Conservation (phyloP, 1,140 invertebrate species). For the Conus betulinus region DNA sequence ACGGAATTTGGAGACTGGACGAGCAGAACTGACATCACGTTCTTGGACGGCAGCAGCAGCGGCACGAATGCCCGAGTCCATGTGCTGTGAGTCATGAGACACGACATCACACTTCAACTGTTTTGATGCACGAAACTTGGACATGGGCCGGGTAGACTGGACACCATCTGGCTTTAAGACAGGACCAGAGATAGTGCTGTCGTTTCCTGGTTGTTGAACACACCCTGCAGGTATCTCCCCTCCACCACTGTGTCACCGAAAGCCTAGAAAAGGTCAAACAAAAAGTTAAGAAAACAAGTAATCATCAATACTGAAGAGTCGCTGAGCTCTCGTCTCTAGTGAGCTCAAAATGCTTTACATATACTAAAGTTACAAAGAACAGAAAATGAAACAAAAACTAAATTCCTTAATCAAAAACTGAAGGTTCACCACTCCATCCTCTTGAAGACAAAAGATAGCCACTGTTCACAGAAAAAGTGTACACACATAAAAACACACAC, state of each 20-base stretch:
- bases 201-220: background rate
- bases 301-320: background rate
- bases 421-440: no score
- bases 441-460: no score
- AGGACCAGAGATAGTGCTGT: background rate
- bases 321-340: no score
- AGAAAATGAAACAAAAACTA: no score
- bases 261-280: background rate
- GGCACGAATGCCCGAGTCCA: background rate
- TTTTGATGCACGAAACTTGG: background rate
- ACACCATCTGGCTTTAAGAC: background rate
- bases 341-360: no score
- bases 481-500: no score
- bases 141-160: background rate
- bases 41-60: background rate
- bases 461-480: no score
- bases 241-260: background rate
- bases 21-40: background rate
- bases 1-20: slow-evolving; percentile 17
- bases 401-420: no score
- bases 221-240: background rate
- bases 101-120: background rate
- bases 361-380: no score
- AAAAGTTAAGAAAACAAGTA: background rate
- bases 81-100: background rate